Evolutionary conservation across 1,140 invertebrate species (phyloP).

Genomic region (Dysdera silvatica): DNA sequence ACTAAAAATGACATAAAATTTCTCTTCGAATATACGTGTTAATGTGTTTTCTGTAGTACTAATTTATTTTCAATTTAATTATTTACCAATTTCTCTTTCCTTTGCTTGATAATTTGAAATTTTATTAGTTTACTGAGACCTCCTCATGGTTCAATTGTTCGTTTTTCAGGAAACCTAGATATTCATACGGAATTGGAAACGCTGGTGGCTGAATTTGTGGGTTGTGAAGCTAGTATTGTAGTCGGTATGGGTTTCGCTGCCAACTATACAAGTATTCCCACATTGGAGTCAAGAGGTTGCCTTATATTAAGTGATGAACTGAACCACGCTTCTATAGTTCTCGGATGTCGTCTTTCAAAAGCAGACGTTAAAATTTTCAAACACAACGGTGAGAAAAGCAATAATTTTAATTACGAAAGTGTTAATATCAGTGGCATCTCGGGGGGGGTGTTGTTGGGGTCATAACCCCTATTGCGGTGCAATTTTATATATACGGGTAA

Average conservation of each 20-base stretch:
- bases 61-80: too few relatives aligned
- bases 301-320: constrained; percentile 91
- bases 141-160: neutral
- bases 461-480: too few relatives aligned
- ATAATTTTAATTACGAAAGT: too few relatives aligned
- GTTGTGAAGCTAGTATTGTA: constrained; percentile 88
- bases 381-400: constrained; percentile 60
- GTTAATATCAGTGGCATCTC: too few relatives aligned
- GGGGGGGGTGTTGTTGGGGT: too few relatives aligned
- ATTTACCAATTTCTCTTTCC: too few relatives aligned
- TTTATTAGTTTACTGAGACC: too few relatives aligned
- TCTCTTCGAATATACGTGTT: too few relatives aligned
- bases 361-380: constrained; percentile 81
- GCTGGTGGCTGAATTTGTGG: constrained; percentile 78
- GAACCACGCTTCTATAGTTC: constrained; percentile 93
- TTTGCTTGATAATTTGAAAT: too few relatives aligned
- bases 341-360: constrained; percentile 81
- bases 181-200: constrained; percentile 75
- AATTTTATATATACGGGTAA: too few relatives aligned
- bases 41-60: too few relatives aligned
- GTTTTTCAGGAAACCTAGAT: constrained; percentile 35
- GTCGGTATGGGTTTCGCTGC: constrained; percentile 99
- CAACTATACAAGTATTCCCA: constrained; percentile 87
- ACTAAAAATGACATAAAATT: too few relatives aligned
- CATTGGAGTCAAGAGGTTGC: constrained; percentile 70